phyloP scores from a whole-genome alignment of 2,888 invertebrate genomes.

The Apoderus coryli region DNA sequence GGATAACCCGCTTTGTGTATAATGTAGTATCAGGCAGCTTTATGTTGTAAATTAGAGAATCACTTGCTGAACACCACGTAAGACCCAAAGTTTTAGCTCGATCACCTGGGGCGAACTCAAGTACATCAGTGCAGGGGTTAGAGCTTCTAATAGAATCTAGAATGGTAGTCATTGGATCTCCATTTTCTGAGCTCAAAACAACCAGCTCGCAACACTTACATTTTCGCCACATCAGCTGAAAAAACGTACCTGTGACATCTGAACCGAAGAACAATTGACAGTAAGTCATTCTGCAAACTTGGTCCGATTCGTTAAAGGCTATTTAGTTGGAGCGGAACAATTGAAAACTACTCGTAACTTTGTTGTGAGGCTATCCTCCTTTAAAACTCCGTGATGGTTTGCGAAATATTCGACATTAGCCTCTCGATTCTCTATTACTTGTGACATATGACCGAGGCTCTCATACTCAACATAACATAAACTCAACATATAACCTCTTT shows the following conservation, averaged over 20 bases:
- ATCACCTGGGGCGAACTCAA: no score
- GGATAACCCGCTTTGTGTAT: conserved; percentile 1
- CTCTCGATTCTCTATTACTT: no score
- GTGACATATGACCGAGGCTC: no score
- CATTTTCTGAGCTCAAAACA: conserved; percentile 1
- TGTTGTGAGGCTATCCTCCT: background rate
- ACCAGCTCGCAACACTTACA: conserved; percentile 1
- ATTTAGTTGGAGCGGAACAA: background rate
- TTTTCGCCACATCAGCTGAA: no score
- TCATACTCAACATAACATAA: no score
- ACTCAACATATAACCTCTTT: no score
- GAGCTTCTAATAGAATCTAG: no score
- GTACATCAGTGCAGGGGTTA: no score
- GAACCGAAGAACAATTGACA: no score
- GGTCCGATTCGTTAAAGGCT: background rate
- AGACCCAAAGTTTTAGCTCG: conserved; percentile 1
- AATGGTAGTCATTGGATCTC: no score
- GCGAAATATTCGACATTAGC: no score
- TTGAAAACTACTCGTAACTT: conserved; percentile 1
- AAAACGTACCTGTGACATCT: no score
- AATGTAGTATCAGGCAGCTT: background rate
- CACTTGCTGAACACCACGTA: background rate
- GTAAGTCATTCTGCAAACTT: background rate
- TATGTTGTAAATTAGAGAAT: background rate
- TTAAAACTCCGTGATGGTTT: conserved; percentile 1